A percentile compares a stretch with the other conserved stretches of the same genome.
Conservation (phyloP, 2,888 invertebrate species). For the Tenthredo amoena region DNA sequence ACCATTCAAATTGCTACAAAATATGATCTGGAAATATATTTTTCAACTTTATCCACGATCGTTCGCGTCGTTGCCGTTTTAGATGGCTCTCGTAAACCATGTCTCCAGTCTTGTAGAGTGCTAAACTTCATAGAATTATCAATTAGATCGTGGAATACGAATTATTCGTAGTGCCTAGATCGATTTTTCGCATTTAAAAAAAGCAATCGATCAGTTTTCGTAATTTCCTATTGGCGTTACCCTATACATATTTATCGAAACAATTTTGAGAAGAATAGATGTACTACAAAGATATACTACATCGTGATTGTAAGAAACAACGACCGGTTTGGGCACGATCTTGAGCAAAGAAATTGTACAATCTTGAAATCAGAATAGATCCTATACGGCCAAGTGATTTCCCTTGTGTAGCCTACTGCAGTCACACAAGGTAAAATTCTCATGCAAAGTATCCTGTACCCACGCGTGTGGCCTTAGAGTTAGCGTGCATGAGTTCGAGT, state of each 20-base stretch:
- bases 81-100: neutral
- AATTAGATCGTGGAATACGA: neutral
- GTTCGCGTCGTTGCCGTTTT: neutral
- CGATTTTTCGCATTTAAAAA: neutral
- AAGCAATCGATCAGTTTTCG: neutral
- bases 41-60: neutral
- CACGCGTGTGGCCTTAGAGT: constrained; percentile 3
- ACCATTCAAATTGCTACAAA: neutral
- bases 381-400: constrained; percentile 1
- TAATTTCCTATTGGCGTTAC: neutral
- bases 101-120: neutral
- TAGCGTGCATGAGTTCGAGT: neutral
- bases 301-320: constrained; percentile 9
- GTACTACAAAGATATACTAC: neutral
- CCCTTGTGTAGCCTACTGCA: constrained; percentile 20
- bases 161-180: neutral
- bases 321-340: neutral
- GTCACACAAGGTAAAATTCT: constrained; percentile 11
- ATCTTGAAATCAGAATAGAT: neutral
- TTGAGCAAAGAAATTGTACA: neutral
- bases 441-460: constrained; percentile 35
- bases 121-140: neutral
- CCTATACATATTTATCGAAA: neutral
- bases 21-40: neutral
- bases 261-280: neutral